phyloP scores from a whole-genome alignment of 2,888 invertebrate species.

The Nowickia ferox region DNA sequence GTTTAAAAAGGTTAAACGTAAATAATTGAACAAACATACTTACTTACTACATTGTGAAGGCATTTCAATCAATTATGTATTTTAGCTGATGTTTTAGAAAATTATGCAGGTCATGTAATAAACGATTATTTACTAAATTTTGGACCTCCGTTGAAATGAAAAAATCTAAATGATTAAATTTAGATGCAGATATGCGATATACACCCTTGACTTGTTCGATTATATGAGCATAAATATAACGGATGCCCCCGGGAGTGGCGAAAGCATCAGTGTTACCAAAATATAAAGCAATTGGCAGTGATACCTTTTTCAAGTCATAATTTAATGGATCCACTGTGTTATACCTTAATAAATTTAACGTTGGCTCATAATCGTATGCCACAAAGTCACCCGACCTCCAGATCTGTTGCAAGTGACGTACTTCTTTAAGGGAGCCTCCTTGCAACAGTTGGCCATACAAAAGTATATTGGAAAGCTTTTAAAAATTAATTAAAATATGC shows the following conservation, averaged over 20 bases:
- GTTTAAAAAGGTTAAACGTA: no score
- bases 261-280: slow-evolving; percentile 79
- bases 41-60: no score
- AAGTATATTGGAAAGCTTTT: slow-evolving; percentile 77
- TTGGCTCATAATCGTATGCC: slow-evolving; percentile 77
- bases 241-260: slow-evolving; percentile 78
- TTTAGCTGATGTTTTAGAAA: slow-evolving; percentile 76
- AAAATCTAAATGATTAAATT: slow-evolving; percentile 80
- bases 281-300: slow-evolving; percentile 77
- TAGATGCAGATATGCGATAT: slow-evolving; percentile 74
- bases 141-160: slow-evolving; percentile 76
- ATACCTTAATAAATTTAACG: slow-evolving; percentile 76
- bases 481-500: no score
- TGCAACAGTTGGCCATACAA: slow-evolving; percentile 77
- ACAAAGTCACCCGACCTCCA: slow-evolving; percentile 80
- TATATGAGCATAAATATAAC: slow-evolving; percentile 77
- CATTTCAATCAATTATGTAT: slow-evolving; percentile 77
- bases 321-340: slow-evolving; percentile 75
- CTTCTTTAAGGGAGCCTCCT: slow-evolving; percentile 78
- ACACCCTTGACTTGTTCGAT: slow-evolving; percentile 75
- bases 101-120: slow-evolving; percentile 76
- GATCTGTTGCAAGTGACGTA: slow-evolving; percentile 78
- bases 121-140: slow-evolving; percentile 77
- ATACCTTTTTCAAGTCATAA: slow-evolving; percentile 76
- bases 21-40: no score